Percentiles rank a stretch among this genome's conserved stretches.
Conservation (phyloP, 2,888 invertebrate genomes). For the Tenthredo scrophulariae region DNA sequence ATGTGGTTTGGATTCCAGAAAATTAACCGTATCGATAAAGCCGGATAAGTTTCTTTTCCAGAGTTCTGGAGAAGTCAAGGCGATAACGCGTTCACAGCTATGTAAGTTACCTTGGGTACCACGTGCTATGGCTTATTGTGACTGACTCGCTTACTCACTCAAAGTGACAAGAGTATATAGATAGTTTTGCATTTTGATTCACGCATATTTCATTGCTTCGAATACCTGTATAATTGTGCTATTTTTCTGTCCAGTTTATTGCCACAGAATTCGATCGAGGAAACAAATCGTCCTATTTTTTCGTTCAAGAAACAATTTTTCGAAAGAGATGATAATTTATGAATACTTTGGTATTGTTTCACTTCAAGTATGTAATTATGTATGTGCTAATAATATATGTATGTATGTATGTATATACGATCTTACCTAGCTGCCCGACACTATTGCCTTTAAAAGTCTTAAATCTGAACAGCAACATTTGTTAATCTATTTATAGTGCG, state of each 20-base stretch:
- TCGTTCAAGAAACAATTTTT: not conserved
- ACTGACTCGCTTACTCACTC: slow-evolving; percentile 41
- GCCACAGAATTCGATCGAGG: not conserved
- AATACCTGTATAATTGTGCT: not conserved
- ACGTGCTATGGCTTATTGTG: slow-evolving; percentile 39
- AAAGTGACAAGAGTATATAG: not conserved
- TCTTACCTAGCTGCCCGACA: not conserved
- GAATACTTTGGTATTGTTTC: not conserved
- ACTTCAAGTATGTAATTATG: not conserved
- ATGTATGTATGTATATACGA: not conserved
- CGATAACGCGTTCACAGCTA: slow-evolving; percentile 39
- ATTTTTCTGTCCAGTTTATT: not conserved
- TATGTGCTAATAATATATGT: not conserved
- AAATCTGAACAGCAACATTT: slow-evolving; percentile 33
- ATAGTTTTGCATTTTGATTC: slow-evolving; percentile 3
- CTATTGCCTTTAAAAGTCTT: slow-evolving; percentile 40
- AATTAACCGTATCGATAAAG: not conserved
- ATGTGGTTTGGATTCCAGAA: not conserved
- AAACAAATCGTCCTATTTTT: not conserved
- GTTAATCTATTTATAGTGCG: slow-evolving; percentile 39
- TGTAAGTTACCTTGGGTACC: slow-evolving; percentile 37
- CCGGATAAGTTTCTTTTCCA: slow-evolving; percentile 5
- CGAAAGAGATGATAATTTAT: not conserved
- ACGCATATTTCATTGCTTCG: slow-evolving; percentile 22
- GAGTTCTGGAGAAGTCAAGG: slow-evolving; percentile 21